Evolutionary conservation across 2,797 vertebrate species (phyloP), one percentile per base, ranked within the genome.

Genomic region (Ataeniobius toweri): DNA sequence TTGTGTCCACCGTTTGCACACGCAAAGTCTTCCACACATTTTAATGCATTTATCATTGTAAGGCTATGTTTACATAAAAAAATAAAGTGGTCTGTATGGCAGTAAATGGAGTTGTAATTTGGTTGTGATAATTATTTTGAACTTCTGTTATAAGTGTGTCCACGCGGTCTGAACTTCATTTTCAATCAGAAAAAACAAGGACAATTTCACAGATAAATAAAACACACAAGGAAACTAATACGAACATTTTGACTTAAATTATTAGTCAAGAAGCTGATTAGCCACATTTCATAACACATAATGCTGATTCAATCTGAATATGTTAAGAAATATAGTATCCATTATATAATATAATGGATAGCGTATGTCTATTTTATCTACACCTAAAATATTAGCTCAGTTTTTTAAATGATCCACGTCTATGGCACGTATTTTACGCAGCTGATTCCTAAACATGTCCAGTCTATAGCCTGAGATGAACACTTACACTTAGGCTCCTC

Each of bases 141-240:
- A 81, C 65, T 59, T 59, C 44, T 51, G 77, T 74, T 58, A 77
- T 39, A 14, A 74, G 70, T 81, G 58, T 78, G 75, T 22, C 44
- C 74, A 51, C 76, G 63, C 75, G 74, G 70, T 74, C 20, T 51
- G 77, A 88, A 85, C 75, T 89, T 82, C 83, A 75, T 65, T 84
- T 81, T 70, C 73, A 82, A 73, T 13, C 2, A 69, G 69, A 18
- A 50, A 67, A 41, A 44, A n/a, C 20, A 68, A 44, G 39, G 5
- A 44, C 44, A 44, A 22, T 13, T 68, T 68, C 44, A 41, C 24
- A 18, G 39, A 68, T 41, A 44, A 13, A 68, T 44, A 24, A 68
- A 67, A 36, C 20, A 7, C 46, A 89, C 76, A 84, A 81, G 77
- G 86, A 79, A 85, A 86, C 74, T 77, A 89, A 83, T 82, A 76